Base-by-base conservation (phyloP, 2,888 invertebrate species). In the Polia nebulosa region DNA sequence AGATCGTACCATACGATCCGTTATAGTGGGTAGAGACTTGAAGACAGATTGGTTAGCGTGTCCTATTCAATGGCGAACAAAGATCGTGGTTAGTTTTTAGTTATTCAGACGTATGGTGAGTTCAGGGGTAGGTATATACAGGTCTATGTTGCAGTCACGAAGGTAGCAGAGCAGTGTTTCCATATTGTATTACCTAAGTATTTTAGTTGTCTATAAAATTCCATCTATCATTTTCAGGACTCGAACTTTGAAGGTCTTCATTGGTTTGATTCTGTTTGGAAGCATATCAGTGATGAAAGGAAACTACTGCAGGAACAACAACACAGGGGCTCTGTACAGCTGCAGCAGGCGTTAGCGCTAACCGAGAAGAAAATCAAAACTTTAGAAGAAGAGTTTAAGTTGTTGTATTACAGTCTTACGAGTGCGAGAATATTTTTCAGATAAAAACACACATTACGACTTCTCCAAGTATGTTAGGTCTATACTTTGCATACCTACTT, bases 391-490 rank as follows among this genome's bases (percentile, higher is more conserved):
- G 99, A 99, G 94, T 99, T 98, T 92, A 97, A 98, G 89, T 95
- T 99, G 76, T 95, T 99, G 3, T 98, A 98, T 91, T 99, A 98
- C 90, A 99, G 98, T 86, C 96, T 99, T 64, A 98, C 98, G 81
- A 99, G 99, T 91, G 99, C 99, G 8, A 97, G 98, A 91, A 98
- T 99, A 90, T 99, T 99, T 95, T 99, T 99, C 92, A 97, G 98
- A 90, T 97, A 93, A 22, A 20, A 36, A 34, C 11, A 22, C n/a
- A 7, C 7, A 20, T 39, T 15, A 20, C n/a, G n/a, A n/a, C n/a
- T 20, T 13, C 25, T 52, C n/a, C 7, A 13, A 11, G 39, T 41
- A 41, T 20, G 9, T 13, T 13, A 13, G 29, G 2, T n/a, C 6
- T 51, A 5, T 11, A n/a, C 6, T 51, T 51, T 20, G 29, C n/a